These are phyloP conservation scores for Panorpa germanica DNA, from an alignment of 2,888 invertebrate genomes.

Conservation along the genomic window DNA sequence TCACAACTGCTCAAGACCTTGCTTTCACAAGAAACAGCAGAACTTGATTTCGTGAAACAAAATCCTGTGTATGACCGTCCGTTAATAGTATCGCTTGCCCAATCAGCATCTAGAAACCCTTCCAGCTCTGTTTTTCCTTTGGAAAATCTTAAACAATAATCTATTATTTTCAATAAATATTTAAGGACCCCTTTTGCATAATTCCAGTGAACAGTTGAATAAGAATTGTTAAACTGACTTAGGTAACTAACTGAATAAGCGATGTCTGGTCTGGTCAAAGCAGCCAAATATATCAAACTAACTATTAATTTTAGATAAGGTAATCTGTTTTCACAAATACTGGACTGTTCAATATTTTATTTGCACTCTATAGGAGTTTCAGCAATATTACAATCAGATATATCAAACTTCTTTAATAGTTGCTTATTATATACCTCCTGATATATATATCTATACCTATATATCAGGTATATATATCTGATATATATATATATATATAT, in stretches of 20 bases:
- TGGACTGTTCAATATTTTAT: too few species aligned
- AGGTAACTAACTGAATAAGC: slow-evolving; percentile 11
- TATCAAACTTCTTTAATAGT: too few species aligned
- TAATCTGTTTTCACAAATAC: too few species aligned
- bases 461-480: too few species aligned
- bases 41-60: slow-evolving; percentile 9
- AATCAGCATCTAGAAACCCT: slow-evolving; percentile 12
- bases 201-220: slow-evolving; percentile 11
- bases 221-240: slow-evolving; percentile 12
- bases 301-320: too few species aligned
- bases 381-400: too few species aligned
- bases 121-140: slow-evolving; percentile 5
- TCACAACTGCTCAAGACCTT: slow-evolving; percentile 12
- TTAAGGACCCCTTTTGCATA: slow-evolving; percentile 12
- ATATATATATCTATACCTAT: too few species aligned
- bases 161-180: slow-evolving; percentile 12
- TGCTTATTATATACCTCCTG: too few species aligned
- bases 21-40: slow-evolving; percentile 10
- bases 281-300: too few species aligned
- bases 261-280: slow-evolving; percentile 12
- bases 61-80: slow-evolving; percentile 11
- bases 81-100: slow-evolving; percentile 11
- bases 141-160: slow-evolving; percentile 7
- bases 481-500: too few species aligned
- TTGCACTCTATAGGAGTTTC: too few species aligned